Evolutionary conservation across 1,140 invertebrate genomes (phyloP).

Genomic region (Sitophilus oryzae): DNA sequence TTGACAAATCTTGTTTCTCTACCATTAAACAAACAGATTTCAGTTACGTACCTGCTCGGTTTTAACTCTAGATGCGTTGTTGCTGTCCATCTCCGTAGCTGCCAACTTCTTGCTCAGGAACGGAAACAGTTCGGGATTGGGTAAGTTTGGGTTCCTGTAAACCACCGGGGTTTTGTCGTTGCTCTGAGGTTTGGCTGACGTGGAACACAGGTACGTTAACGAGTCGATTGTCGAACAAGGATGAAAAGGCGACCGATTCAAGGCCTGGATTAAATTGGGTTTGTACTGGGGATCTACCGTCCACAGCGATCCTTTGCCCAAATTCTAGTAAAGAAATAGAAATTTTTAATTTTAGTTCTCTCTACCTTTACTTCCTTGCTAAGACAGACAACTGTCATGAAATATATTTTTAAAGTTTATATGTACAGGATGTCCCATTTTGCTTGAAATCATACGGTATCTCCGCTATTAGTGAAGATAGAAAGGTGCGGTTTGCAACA

Average conservation of each 20-base stretch:
- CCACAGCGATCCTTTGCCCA: conserved; percentile 92
- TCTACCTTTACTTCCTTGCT: too few species aligned
- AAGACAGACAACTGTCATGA: too few species aligned
- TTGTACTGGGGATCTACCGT: conserved; percentile 86
- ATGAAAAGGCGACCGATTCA: conserved; percentile 77
- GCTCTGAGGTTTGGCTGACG: conserved; percentile 2
- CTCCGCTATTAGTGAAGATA: too few species aligned
- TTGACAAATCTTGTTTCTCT: too few species aligned
- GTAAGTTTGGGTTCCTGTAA: conserved; percentile 46
- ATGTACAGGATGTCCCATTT: too few species aligned
- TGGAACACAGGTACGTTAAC: conserved; percentile 33
- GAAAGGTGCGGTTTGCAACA: too few species aligned
- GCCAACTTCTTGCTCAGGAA: conserved; percentile 65
- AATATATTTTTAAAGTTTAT: too few species aligned
- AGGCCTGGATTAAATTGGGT: conserved; percentile 76
- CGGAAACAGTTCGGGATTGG: conserved; percentile 71
- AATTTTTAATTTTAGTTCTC: too few species aligned
- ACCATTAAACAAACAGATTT: too few species aligned
- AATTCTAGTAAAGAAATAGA: too few species aligned
- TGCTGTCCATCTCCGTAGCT: conserved; percentile 37
- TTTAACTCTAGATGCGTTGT: conserved; percentile 9
- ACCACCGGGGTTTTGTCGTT: conserved; percentile 28
- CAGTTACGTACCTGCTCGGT: conserved; percentile 10
- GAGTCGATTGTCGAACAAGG: conserved; percentile 54
- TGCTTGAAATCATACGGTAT: too few species aligned